Conservation (phyloP, 2,113 vertebrate genomes). For the Dissostichus mawsoni region DNA sequence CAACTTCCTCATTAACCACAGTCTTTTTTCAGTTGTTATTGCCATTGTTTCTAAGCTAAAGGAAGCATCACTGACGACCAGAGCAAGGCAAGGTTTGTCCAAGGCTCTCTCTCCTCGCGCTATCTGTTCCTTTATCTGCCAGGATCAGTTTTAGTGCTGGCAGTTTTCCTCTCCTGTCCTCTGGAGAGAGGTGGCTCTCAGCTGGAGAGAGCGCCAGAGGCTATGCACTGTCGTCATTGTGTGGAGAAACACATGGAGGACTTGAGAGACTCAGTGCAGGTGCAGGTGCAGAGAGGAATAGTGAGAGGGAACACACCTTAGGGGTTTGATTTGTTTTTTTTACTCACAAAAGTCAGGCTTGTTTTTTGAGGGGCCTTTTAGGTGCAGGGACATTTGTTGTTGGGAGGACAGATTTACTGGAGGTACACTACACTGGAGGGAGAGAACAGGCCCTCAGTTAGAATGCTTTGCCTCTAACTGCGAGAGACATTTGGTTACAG, state of each 20-base stretch:
- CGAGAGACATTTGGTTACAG: conserved; percentile 62
- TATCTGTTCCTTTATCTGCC: conserved; percentile 79
- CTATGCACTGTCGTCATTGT: conserved; percentile 78
- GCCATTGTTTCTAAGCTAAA: conserved; percentile 31
- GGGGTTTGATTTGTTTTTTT: conserved; percentile 56
- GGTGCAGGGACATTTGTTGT: conserved; percentile 71
- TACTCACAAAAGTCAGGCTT: conserved; percentile 61
- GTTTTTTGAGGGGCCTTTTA: conserved; percentile 62
- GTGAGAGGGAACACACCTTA: conserved; percentile 76
- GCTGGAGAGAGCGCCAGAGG: conserved; percentile 80
- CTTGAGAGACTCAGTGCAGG: conserved; percentile 79
- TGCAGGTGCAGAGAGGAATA: conserved; percentile 78
- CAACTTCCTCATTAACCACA: conserved; percentile 7
- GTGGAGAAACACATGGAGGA: conserved; percentile 77
- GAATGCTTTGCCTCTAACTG: conserved; percentile 48
- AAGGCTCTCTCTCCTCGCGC: conserved; percentile 58
- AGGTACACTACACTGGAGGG: conserved; percentile 60
- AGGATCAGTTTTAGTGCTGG: conserved; percentile 83
- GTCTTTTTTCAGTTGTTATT: neutral
- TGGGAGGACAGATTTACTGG: conserved; percentile 67
- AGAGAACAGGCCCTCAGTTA: conserved; percentile 33
- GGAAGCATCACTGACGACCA: conserved; percentile 34
- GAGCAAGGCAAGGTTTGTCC: conserved; percentile 60
- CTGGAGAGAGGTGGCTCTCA: conserved; percentile 83
- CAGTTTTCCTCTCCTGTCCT: conserved; percentile 76